These are phyloP conservation scores for Centropyge bicolor DNA, from an alignment of 2,797 vertebrate species.

Conservation along the genomic window DNA sequence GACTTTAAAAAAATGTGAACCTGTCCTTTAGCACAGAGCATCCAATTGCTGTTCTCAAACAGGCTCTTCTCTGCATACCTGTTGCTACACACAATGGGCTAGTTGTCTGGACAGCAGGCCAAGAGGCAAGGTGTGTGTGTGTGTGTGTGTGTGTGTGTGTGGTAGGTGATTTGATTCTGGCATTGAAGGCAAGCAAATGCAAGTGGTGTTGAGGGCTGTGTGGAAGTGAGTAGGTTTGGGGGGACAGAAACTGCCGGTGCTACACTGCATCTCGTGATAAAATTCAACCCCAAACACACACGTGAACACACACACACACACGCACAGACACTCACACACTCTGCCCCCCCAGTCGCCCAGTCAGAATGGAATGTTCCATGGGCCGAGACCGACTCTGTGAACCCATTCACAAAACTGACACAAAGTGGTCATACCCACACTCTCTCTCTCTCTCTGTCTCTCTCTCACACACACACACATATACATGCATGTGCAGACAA, in stretches of 20 bases:
- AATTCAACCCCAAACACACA: slow-evolving; percentile 15
- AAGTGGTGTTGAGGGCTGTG: slow-evolving; percentile 25
- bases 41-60: slow-evolving; percentile 46
- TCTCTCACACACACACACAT: slow-evolving; percentile 14
- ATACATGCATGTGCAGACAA: slow-evolving; percentile 1
- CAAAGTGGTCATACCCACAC: slow-evolving; percentile 33
- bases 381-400: slow-evolving; percentile 56
- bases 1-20: not conserved
- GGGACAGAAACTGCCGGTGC: slow-evolving; percentile 42
- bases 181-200: slow-evolving; percentile 36
- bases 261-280: slow-evolving; percentile 46
- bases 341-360: not conserved
- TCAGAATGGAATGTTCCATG: slow-evolving; percentile 72
- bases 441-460: slow-evolving; percentile 4
- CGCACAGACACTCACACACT: slow-evolving; percentile 9
- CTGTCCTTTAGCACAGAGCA: slow-evolving; percentile 33
- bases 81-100: slow-evolving; percentile 73
- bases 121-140: slow-evolving; percentile 58
- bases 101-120: slow-evolving; percentile 74
- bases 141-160: slow-evolving; percentile 30
- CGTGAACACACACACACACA: not conserved
- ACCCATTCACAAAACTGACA: slow-evolving; percentile 72
- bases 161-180: slow-evolving; percentile 54
- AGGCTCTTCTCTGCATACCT: slow-evolving; percentile 76
- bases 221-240: slow-evolving; percentile 13